These are phyloP conservation scores for Muschampia plurimacula DNA, from an alignment of 2,888 invertebrate genomes.

Conservation along the genomic window DNA sequence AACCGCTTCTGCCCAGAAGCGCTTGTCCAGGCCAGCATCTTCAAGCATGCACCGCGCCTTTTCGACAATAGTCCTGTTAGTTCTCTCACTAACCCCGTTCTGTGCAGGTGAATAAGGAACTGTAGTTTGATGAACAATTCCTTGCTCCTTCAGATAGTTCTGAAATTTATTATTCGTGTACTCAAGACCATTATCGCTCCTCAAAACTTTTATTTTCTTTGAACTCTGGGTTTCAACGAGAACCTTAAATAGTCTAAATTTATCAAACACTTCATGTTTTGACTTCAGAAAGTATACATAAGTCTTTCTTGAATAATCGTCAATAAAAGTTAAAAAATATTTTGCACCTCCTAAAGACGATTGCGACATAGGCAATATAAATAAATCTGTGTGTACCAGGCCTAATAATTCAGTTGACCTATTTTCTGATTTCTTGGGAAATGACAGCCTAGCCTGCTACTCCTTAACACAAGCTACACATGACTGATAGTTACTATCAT, in stretches of 20 bases:
- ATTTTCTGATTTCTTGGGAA: neutral
- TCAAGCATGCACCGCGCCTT: slow-evolving; percentile 5
- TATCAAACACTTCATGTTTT: neutral
- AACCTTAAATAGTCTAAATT: neutral
- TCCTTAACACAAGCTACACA: neutral
- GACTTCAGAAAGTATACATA: neutral
- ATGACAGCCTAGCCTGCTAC: neutral
- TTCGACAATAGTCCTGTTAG: neutral
- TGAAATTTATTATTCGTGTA: slow-evolving; percentile 7
- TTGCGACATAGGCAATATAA: slow-evolving; percentile 5
- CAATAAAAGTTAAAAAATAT: slow-evolving; percentile 1
- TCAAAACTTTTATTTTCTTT: slow-evolving; percentile 4
- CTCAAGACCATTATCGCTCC: slow-evolving; percentile 7
- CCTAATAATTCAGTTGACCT: slow-evolving; percentile 3
- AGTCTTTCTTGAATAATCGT: neutral
- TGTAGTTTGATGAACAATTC: slow-evolving; percentile 6
- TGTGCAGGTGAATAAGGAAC: neutral
- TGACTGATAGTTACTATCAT: neutral
- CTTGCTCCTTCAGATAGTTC: neutral
- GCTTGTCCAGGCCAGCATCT: neutral
- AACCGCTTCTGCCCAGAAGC: slow-evolving; percentile 4
- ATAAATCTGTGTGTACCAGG: slow-evolving; percentile 6
- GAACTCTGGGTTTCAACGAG: neutral
- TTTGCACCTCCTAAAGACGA: neutral
- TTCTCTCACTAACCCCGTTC: neutral